Base-by-base conservation (phyloP, 1,140 invertebrate genomes). In the Heliconius congener region DNA sequence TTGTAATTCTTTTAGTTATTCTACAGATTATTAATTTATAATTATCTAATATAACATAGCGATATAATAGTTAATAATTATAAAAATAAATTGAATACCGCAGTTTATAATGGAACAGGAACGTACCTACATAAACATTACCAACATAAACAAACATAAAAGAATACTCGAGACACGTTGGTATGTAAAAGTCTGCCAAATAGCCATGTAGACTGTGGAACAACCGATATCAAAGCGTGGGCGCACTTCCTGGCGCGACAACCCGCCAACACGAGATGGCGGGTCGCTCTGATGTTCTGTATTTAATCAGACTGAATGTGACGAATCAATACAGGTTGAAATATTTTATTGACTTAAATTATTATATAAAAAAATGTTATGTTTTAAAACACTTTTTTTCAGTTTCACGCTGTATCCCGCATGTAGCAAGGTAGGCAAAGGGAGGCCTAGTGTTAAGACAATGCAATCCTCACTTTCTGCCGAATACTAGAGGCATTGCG, bases 171-270 rank as follows among this genome's bases (percentile, higher is more conserved):
- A 82, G 81, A 82, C 78, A 72, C 60, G 42, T 72, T 50, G 76
- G 81, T 79, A 79, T 81, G 75, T 77, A 77, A 74, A 74, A 81
- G 77, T 81, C 77, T 83, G 82, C 82, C 82, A 83, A 83, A 83
- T 83, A 81, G 74, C 71, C 74, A 81, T 79, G 79, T 77, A 81
- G 79, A 83, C 78, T 83, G 80, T 80, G 79, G 79, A 79, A 79
- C 79, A 77, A 70, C 34, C 73, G 74, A 79, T 77, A 83, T 83
- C 73, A 81, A 46, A 57, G 82, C 81, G 84, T 85, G 84, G 84
- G 84, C 76, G 82, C 71, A 83, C 82, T 85, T 85, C 84, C 84
- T 83, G 84, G 84, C 82, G 84, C 84, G 84, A 83, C 84, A 73
- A 50, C 6, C 46, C 60, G 79, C 70, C 74, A 74, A 73, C 74